phyloP scores from a whole-genome alignment of 2,888 invertebrate species.

The Platynereis dumerilii region DNA sequence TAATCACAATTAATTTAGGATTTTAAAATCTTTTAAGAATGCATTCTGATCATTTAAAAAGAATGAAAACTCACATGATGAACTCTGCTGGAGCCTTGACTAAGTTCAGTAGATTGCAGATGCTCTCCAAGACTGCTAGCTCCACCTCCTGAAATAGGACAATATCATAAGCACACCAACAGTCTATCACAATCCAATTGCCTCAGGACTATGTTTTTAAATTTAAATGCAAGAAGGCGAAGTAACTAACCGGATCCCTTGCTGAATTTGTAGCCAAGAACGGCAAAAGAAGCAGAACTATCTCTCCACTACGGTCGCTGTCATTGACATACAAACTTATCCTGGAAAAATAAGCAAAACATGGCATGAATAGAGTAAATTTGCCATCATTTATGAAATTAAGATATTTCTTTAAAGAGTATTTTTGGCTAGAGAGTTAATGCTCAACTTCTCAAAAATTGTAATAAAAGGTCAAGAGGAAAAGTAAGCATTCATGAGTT shows the following conservation, averaged over 20 bases:
- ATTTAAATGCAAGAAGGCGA: too few species aligned
- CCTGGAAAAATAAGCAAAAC: constrained; percentile 46
- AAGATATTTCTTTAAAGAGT: too few species aligned
- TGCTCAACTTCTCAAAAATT: not conserved
- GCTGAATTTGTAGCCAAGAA: constrained; percentile 45
- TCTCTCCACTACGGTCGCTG: constrained; percentile 43
- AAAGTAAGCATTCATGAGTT: not conserved
- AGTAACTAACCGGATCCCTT: constrained; percentile 52
- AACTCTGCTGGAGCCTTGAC: constrained; percentile 41
- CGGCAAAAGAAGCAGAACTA: constrained; percentile 52
- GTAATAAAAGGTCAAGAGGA: not conserved
- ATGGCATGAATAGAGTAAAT: too few species aligned
- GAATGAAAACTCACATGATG: constrained; percentile 12
- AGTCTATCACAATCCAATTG: too few species aligned
- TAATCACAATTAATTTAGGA: too few species aligned
- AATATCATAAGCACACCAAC: too few species aligned
- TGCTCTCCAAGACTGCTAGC: constrained; percentile 71
- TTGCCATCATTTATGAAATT: too few species aligned
- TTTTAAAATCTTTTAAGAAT: too few species aligned
- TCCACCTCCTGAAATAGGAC: constrained; percentile 44
- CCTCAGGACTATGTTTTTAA: too few species aligned
- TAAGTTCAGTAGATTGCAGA: constrained; percentile 77
- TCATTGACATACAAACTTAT: constrained; percentile 53
- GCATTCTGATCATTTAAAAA: too few species aligned
- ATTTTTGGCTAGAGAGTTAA: too few species aligned